phyloP scores from a whole-genome alignment of 2,113 vertebrate species.

The Numida meleagris region DNA sequence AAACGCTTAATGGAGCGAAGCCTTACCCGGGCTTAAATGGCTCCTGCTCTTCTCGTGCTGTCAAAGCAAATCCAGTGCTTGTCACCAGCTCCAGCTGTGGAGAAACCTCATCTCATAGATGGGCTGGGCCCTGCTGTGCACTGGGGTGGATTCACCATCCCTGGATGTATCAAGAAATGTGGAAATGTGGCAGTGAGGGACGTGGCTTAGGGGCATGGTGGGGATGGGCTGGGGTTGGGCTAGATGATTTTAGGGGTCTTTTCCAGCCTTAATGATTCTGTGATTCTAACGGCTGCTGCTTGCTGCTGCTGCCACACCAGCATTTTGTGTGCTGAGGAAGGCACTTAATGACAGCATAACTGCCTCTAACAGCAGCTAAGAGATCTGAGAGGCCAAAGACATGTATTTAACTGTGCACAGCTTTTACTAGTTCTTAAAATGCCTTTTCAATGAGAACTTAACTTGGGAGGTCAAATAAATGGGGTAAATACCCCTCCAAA shows the following conservation, averaged over 20 bases:
- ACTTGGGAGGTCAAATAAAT: neutral
- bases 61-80: neutral
- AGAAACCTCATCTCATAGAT: neutral
- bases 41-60: neutral
- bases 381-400: neutral
- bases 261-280: too few relatives aligned
- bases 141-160: too few relatives aligned
- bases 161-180: too few relatives aligned
- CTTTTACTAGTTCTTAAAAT: constrained; percentile 8
- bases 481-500: neutral
- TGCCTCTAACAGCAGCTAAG: neutral
- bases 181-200: too few relatives aligned
- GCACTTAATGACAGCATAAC: neutral
- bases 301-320: neutral
- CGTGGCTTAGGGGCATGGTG: too few relatives aligned
- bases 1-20: neutral
- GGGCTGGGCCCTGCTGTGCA: neutral
- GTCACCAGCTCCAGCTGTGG: neutral
- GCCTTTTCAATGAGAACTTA: neutral
- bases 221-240: too few relatives aligned
- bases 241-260: too few relatives aligned
- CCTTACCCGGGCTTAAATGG: neutral
- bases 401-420: neutral
- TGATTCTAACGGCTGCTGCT: neutral
- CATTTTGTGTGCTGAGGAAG: neutral